Evolutionary conservation across 2,888 invertebrate genomes (phyloP), one percentile per base, ranked within the genome.

Genomic region (Eurytoma adleriae): DNA sequence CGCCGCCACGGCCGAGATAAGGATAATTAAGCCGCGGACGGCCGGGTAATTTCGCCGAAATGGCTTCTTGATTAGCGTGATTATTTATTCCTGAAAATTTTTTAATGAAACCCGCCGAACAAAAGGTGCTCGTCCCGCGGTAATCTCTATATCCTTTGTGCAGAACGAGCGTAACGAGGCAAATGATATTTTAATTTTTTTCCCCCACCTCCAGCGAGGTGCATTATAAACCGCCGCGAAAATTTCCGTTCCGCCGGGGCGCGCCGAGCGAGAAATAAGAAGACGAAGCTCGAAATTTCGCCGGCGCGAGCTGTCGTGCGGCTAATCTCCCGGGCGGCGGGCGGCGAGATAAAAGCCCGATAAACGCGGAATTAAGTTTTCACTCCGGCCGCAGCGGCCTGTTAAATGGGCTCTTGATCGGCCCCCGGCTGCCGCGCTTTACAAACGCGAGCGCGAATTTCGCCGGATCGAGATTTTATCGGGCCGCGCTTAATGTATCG

Each of bases 281-380:
- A 10, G 10, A 40, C 7, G 40, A 64, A 27, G 71, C 54, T 62
- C 56, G 40, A 61, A 68, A 61, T 75, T 68, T 68, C 68, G 57
- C 40, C 40, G 40, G 10, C 10, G 40, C n/a, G 40, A 40, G 30
- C 57, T 72, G 75, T 67, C 80, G 61, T 77, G 77, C 66, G 30
- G 72, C 76, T 80, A 77, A 80, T 80, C 75, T 72, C 30, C 48
- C 73, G 16, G 16, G n/a, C 66, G 24, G 24, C 24, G 27, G 27
- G 80, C 76, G 80, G 69, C 59, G 59, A 81, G 80, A 81, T 81
- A 77, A 81, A 74, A 74, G 77, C 13, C 13, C 61, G 75, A 75
- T 75, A 75, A 76, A 72, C 67, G 48, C 48, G 40, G n/a, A 80
- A 80, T 80, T 80, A 73, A 80, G 80, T 77, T 80, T 69, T 68